phyloP scores from a whole-genome alignment of 2,888 invertebrate genomes.

The Metalampra italica region DNA sequence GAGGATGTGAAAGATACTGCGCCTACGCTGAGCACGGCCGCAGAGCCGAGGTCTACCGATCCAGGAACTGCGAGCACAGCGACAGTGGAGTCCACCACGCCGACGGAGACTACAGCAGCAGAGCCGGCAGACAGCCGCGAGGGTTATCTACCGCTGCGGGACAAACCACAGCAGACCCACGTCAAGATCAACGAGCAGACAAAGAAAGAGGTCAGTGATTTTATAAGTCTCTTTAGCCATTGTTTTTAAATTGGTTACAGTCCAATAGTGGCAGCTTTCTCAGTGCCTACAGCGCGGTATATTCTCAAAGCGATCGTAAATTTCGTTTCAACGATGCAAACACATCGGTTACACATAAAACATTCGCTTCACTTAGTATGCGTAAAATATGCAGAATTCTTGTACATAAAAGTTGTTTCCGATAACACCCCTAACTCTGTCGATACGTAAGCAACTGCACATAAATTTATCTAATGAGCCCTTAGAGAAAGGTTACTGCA shows the following conservation, averaged over 20 bases:
- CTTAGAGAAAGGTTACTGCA: conserved; percentile 53
- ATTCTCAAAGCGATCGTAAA: conserved; percentile 45
- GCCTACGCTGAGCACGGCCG: conserved; percentile 52
- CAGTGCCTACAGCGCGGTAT: conserved; percentile 38
- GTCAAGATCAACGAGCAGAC: conserved; percentile 76
- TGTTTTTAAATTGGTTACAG: conserved; percentile 61
- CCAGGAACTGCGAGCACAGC: conserved; percentile 54
- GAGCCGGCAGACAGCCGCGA: conserved; percentile 71
- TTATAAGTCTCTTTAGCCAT: conserved; percentile 44
- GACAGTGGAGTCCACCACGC: conserved; percentile 53
- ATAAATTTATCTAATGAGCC: conserved; percentile 57
- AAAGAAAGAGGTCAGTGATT: conserved; percentile 76
- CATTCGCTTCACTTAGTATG: conserved; percentile 23
- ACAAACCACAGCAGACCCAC: conserved; percentile 68
- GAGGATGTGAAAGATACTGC: conserved; percentile 46
- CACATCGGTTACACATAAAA: conserved; percentile 33
- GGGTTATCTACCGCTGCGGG: conserved; percentile 69
- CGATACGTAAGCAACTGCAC: conserved; percentile 29
- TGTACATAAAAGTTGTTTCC: conserved; percentile 26
- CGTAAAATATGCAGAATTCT: conserved; percentile 27
- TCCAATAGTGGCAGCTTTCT: conserved; percentile 61
- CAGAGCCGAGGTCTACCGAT: conserved; percentile 56
- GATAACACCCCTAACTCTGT: conserved; percentile 27
- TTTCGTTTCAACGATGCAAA: conserved; percentile 38
- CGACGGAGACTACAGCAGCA: conserved; percentile 46